Base-by-base conservation (phyloP, 2,113 vertebrate genomes). In the Mobula birostris region DNA sequence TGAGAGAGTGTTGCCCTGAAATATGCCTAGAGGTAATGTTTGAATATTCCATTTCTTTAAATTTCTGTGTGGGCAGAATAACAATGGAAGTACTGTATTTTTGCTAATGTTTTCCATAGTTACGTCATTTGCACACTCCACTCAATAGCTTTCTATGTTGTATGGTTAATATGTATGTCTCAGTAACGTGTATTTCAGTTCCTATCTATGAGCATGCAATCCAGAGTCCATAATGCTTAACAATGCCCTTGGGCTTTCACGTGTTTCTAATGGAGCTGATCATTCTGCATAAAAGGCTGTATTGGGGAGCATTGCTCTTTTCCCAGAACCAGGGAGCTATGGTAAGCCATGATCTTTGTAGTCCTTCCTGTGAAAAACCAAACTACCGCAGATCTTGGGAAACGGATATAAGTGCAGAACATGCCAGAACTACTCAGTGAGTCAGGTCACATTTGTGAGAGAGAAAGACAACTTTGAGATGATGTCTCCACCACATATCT, bases 51-150 rank as follows among this genome's bases (percentile, higher is more conserved):
- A 27, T 56, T 87, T 93, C 29, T 56, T 93, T 56, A 40, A 74
- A 74, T 74, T 93, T 93, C 70, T 74, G 68, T 93, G 91, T 74
- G 91, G 90, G 40, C 21, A 56, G 36, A 93, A 21, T 70, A 93
- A 93, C 91, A 93, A 76, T 48, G 19, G 66, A 56, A 56, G 40
- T 56, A 56, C 21, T 93, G 91, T 93, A 24, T 40, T 68, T 88
- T 88, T 9, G 11, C 36, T 74, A 68, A 76, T 74, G 68, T 56
- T 93, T 93, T 56, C 70, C 48, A 93, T 93, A 72, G 74, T 36
- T 74, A 56, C 9, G 40, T 74, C 68, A 56, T 40, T 74, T 93
- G 70, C 29, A 70, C 40, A 63, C 21, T 48, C 32, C 32, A 74
- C 1, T 93, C 70, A 93, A 29, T 48, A 56, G 36, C 68, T 93